Evolutionary conservation across 2,888 invertebrate genomes (phyloP), one percentile per base, ranked within the genome.

Genomic region (Aphidoletes aphidimyza): DNA sequence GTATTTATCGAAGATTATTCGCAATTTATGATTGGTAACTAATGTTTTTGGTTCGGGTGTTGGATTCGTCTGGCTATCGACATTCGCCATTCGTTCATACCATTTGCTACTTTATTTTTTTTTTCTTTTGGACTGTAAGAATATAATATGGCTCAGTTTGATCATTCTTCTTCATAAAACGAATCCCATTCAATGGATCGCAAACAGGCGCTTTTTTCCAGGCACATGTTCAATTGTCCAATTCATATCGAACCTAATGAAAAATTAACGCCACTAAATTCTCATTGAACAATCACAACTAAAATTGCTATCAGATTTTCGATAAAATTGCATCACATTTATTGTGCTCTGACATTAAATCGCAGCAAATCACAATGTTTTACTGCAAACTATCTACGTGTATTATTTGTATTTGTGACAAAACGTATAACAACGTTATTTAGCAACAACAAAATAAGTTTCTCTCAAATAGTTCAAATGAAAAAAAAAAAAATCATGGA

Each of bases 1-100:
- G 81, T 81, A 81, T 81, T 81, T 81, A 81, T 81, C 37, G 81
- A 36, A 81, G 81, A 81, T 81, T 81, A 81, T 81, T 81, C 37
- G 19, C n/a, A 81, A 81, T 81, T 81, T 81, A 81, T 81, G 81
- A 81, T 81, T 81, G 81, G 81, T 81, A n/a, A 81, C 36, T 37
- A 81, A 81, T 37, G 37, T 81, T 81, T 78, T 17, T 30, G 11
- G 34, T 14, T 34, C n/a, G n/a, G n/a, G n/a, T 19, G 54, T 37
- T n/a, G 9, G 1, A n/a, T 81, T 37, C n/a, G 37, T 81, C 81
- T 81, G 36, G 5, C 36, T 81, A 69, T 69, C 69, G 69, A 69
- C 69, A 69, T 81, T 81, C 37, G 9, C 81, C 81, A 81, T 22
- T 81, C 22, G 36, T 37, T 37, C 37, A 81, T 81, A n/a, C 36